phyloP scores from a whole-genome alignment of 2,888 invertebrate species.

The Schizaphis graminum region DNA sequence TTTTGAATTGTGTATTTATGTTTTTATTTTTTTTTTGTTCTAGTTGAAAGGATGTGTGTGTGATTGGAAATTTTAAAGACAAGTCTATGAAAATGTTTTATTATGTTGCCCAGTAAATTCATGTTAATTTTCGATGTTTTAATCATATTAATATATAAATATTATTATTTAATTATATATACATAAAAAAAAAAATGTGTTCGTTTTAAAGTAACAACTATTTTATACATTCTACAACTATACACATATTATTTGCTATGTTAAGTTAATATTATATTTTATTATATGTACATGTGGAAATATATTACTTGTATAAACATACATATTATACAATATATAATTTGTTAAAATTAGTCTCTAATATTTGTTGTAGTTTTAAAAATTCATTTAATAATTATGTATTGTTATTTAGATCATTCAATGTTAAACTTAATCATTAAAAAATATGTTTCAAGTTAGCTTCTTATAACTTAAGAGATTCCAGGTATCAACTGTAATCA shows the following conservation, averaged over 20 bases:
- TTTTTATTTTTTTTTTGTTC: slow-evolving; percentile 28
- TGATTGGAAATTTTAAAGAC: not conserved
- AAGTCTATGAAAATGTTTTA: slow-evolving; percentile 16
- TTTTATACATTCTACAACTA: slow-evolving; percentile 59
- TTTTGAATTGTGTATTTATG: not conserved
- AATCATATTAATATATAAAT: not conserved
- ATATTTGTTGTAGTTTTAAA: slow-evolving; percentile 61
- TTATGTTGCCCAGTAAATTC: not conserved
- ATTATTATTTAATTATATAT: slow-evolving; percentile 27
- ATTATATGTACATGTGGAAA: slow-evolving; percentile 8
- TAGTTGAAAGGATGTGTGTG: slow-evolving; percentile 18
- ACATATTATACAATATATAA: slow-evolving; percentile 11
- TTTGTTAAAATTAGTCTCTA: slow-evolving; percentile 55
- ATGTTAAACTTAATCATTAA: slow-evolving; percentile 13
- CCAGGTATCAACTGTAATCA: slow-evolving; percentile 50
- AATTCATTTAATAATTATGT: slow-evolving; percentile 21
- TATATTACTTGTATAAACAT: slow-evolving; percentile 19
- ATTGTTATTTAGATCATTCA: slow-evolving; percentile 58
- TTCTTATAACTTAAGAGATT: slow-evolving; percentile 15
- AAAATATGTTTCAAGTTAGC: slow-evolving; percentile 14
- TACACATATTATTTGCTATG: slow-evolving; percentile 44
- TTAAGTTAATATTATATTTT: slow-evolving; percentile 32
- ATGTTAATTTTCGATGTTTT: slow-evolving; percentile 27
- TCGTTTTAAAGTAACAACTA: slow-evolving; percentile 57
- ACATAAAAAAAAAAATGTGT: slow-evolving; percentile 36